Evolutionary conservation across 1,140 invertebrate genomes (phyloP), one percentile per base, ranked within the genome.

Genomic region (Chlorops oryzae): DNA sequence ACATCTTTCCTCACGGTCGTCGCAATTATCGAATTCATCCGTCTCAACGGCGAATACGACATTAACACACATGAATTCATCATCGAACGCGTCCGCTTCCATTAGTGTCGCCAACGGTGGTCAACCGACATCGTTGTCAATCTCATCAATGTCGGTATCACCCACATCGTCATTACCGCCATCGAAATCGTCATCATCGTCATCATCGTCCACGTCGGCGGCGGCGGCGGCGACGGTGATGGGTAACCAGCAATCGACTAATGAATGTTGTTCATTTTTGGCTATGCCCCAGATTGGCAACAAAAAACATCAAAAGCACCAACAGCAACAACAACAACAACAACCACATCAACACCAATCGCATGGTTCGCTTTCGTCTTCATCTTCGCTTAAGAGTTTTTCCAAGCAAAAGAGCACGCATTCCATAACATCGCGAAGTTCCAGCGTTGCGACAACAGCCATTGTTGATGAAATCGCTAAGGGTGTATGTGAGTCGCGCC

Each of bases 11-110:
- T 70, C 67, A 20, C 61, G 63, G 3, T 63, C 58, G 23, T 70
- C 67, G 34, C 49, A 63, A 49, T 51, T 68, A 12, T 66, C 63
- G 15, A 63, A 58, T 25, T 65, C 62, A 21, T 67, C 66, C 32
- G 58, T 59, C 12, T 65, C 52, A 6, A 62, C 69, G 12, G 62
- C 65, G n/a, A 69, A 61, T 72, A 68, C 58, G 65, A 65, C 65
- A 46, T 46, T 67, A 44, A 67, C 43, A n/a, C 22, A 45, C 20
- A 52, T 52, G n/a, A 52, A 52, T 40, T 47, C 50, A 23, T 47
- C 50, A 23, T 41, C 23, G 9, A 40, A 38, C 13, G 39, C 40
- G 9, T 53, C 51, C 17, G 34, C 28, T 39, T 25, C 34, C 12
- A 32, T 9, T 32, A 9, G 28, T 9, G 28, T 32, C 28, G 28